Base-by-base conservation (phyloP, 2,888 invertebrate species). In the Micoletzkya japonica region DNA sequence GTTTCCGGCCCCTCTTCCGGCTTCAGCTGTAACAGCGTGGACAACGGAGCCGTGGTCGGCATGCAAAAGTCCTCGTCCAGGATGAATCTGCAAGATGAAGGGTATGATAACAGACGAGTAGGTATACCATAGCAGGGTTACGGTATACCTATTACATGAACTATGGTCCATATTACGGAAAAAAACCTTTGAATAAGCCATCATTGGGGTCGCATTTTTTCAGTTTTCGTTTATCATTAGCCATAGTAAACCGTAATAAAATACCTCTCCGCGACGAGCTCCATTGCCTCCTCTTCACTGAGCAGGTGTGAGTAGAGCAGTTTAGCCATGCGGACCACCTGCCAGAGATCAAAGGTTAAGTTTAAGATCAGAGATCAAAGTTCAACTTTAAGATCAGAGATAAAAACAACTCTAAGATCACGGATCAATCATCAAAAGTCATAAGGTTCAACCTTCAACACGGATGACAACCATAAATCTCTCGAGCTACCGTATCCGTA, bases 241-340 rank as follows among this genome's bases (percentile, higher is more conserved):
- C 44, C 20, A 14, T 14, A 44, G 44, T 44, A 44, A 14, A 44
- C 44, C 44, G 44, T 20, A 44, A n/a, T n/a, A n/a, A n/a, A n/a
- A n/a, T 1, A 66, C 64, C 64, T 68, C 49, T 68, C 68, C 0
- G 77, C 78, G 24, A 79, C 67, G 39, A 78, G 30, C 57, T 76
- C 74, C 26, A 78, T 54, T 3, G 78, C 77, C 26, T 76, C 77
- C 37, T 77, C 76, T 3, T 70, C 71, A 7, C 73, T 73, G 10
- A 79, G 60, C 24, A 79, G 28, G n/a, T 73, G 64, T 14, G 54
- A 49, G 60, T 77, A 79, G 10, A 77, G 57, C 39, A 36, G 24
- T 28, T 50, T 39, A 24, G 24, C n/a, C 20, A 68, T 30, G 14
- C n/a, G 14, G 7, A 68, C 34, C 14, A 58, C 68, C 68, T 68